These are phyloP conservation scores for Drosophila neonasuta DNA, from an alignment of 2,888 invertebrate species.

Conservation along the genomic window DNA sequence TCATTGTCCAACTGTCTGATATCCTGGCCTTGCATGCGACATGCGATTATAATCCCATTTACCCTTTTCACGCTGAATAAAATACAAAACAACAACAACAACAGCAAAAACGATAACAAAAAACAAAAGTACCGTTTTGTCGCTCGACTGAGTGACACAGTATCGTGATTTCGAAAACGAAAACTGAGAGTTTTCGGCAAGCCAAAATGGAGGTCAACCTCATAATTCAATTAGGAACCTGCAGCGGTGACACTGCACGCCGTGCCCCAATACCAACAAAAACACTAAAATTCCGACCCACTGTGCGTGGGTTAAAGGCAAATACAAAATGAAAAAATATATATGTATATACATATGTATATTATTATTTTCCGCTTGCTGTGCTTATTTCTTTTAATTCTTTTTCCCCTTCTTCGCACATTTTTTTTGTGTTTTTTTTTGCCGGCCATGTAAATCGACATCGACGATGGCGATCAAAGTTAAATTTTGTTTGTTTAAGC, in stretches of 20 bases:
- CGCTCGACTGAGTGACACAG: slow-evolving; percentile 60
- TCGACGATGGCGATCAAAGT: slow-evolving; percentile 57
- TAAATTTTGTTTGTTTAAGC: slow-evolving; percentile 63
- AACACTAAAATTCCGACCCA: slow-evolving; percentile 54
- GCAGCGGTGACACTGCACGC: slow-evolving; percentile 59
- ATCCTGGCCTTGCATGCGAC: slow-evolving; percentile 46
- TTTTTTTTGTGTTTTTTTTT: slow-evolving; percentile 37
- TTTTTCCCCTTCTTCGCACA: slow-evolving; percentile 2
- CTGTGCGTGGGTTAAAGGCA: slow-evolving; percentile 65
- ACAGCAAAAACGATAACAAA: slow-evolving; percentile 3
- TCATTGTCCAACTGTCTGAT: slow-evolving; percentile 54
- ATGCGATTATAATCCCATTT: slow-evolving; percentile 40
- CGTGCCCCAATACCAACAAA: slow-evolving; percentile 35
- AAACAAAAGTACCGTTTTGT: slow-evolving; percentile 66
- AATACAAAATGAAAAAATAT: slow-evolving; percentile 17
- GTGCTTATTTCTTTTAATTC: slow-evolving; percentile 28
- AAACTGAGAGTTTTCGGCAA: slow-evolving; percentile 44
- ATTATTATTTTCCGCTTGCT: slow-evolving; percentile 46
- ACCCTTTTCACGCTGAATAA: slow-evolving; percentile 5
- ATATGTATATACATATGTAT: slow-evolving; percentile 12
- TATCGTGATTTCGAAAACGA: slow-evolving; percentile 68
- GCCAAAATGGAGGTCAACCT: slow-evolving; percentile 70
- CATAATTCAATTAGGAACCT: slow-evolving; percentile 78
- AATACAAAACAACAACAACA: background rate
- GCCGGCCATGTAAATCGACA: slow-evolving; percentile 61